A percentile compares a stretch with the other conserved stretches of the same genome.
Conservation (phyloP, 2,888 invertebrate species). For the Magallana nippona region DNA sequence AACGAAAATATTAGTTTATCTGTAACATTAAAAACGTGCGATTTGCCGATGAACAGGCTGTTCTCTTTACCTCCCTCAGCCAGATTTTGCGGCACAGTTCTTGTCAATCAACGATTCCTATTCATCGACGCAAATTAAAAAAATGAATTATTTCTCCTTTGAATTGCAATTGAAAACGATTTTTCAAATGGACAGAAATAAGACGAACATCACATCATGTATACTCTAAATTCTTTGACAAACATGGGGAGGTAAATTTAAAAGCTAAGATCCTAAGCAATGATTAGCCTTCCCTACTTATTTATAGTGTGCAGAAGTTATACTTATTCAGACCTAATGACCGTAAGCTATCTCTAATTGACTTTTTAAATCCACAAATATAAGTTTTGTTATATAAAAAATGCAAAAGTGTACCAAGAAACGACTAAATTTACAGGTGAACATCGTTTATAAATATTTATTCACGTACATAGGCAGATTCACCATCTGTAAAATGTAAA, state of each 20-base stretch:
- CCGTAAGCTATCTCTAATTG: background rate
- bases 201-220: background rate
- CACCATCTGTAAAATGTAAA: too few relatives aligned
- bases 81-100: background rate
- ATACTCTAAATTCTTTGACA: background rate
- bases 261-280: slow-evolving; percentile 49
- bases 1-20: slow-evolving; percentile 33
- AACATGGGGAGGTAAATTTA: slow-evolving; percentile 41
- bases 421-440: too few relatives aligned
- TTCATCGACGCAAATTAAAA: background rate
- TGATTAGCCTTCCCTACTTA: slow-evolving; percentile 46
- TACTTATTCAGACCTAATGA: background rate
- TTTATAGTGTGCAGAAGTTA: slow-evolving; percentile 11
- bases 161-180: too few relatives aligned
- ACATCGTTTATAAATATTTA: too few relatives aligned
- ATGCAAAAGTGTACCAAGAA: too few relatives aligned
- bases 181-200: background rate
- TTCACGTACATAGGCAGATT: too few relatives aligned
- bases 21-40: slow-evolving; percentile 59
- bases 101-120: background rate
- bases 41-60: slow-evolving; percentile 55
- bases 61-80: slow-evolving; percentile 58
- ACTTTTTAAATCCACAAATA: background rate
- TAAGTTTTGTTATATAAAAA: too few relatives aligned
- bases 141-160: too few relatives aligned